Conservation (phyloP, 2,113 vertebrate species). For the Paraplagusia blochii region DNA sequence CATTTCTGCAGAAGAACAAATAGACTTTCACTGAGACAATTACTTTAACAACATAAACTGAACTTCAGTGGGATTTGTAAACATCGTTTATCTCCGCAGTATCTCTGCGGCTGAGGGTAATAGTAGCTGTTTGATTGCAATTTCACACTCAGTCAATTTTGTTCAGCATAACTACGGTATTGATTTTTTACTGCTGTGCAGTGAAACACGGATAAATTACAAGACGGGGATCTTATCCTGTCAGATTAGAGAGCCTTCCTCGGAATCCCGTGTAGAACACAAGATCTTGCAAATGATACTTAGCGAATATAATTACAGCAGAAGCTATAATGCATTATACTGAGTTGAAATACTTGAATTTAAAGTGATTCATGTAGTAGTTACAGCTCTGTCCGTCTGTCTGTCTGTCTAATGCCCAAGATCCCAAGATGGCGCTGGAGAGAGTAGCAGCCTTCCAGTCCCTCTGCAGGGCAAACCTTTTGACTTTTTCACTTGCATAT, state of each 20-base stretch:
- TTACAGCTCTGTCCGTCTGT: no score
- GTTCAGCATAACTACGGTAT: constrained; percentile 60
- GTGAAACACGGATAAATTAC: constrained; percentile 56
- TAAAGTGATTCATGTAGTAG: no score
- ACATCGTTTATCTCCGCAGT: constrained; percentile 63
- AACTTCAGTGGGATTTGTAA: constrained; percentile 60
- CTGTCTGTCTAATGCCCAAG: no score
- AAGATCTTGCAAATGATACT: background rate
- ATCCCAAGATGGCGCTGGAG: no score
- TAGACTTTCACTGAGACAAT: constrained; percentile 33
- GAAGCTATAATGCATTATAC: background rate
- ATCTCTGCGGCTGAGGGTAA: constrained; percentile 54
- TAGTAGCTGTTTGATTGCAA: constrained; percentile 68
- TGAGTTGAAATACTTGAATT: no score
- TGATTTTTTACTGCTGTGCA: constrained; percentile 54
- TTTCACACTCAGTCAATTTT: constrained; percentile 73
- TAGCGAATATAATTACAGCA: background rate
- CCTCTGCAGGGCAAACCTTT: no score
- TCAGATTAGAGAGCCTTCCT: constrained; percentile 21
- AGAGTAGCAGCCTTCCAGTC: no score
- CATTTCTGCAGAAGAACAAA: constrained; percentile 32
- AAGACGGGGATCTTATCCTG: constrained; percentile 32
- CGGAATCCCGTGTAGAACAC: constrained; percentile 4
- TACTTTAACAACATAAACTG: constrained; percentile 38
- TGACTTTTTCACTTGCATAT: no score